Conservation (phyloP, 2,113 vertebrate genomes). For the Gallinago paraguaiae region DNA sequence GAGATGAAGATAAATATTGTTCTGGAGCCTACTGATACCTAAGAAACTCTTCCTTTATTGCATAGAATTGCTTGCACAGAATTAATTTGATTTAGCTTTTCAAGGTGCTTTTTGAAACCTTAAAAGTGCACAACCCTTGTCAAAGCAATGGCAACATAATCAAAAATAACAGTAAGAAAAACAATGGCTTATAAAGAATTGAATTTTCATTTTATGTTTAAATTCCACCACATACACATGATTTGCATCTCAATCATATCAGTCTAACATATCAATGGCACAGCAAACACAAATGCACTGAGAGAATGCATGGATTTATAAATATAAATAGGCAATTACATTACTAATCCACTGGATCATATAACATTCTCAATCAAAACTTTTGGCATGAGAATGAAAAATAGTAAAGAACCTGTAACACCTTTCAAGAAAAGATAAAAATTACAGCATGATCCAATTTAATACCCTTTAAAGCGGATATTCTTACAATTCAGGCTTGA, state of each 20-base stretch:
- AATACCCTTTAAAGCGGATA: background rate
- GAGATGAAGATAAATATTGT: background rate
- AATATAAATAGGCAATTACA: conserved; percentile 21
- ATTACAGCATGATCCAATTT: background rate
- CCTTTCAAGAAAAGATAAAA: background rate
- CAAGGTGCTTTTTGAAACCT: background rate
- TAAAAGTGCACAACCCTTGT: background rate
- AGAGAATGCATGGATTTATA: background rate
- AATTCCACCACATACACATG: background rate
- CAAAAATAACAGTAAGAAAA: background rate
- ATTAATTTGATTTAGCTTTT: background rate
- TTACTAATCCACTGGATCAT: background rate
- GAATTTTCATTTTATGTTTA: background rate
- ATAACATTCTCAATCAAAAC: conserved; percentile 17
- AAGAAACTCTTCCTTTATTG: background rate
- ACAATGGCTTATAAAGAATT: background rate
- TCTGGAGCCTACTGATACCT: background rate
- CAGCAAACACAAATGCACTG: background rate
- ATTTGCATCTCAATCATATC: background rate
- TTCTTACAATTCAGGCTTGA: conserved; percentile 6
- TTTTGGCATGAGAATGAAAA: background rate
- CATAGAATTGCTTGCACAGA: background rate
- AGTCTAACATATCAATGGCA: background rate
- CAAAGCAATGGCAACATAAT: background rate
- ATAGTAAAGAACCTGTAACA: background rate